Base-by-base conservation (phyloP, 1,140 invertebrate genomes). In the Melitaea cinxia region DNA sequence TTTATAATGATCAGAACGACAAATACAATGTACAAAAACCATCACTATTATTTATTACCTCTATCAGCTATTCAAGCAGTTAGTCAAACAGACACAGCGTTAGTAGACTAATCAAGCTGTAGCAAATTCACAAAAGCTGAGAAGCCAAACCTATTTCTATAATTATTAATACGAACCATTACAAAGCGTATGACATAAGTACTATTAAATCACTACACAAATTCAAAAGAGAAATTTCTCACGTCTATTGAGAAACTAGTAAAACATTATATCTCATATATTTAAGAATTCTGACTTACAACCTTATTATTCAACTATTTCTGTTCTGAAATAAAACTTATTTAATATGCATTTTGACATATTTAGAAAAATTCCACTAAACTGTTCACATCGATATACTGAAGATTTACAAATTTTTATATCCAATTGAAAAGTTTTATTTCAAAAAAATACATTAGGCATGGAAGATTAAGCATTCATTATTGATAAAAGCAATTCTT, bases 81-180 rank as follows among this genome's bases (percentile, higher is more conserved):
- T 33, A 28, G 7, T 6, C 30, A 33, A 33, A 33, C 12, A 33
- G 12, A 33, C 1, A 33, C 9, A 10, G 2, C 30, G 15, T 42
- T 42, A n/a, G n/a, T n/a, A n/a, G n/a, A n/a, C n/a, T n/a, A n/a
- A 42, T 17, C 37, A 42, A 42, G 37, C 37, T 17, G 7, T n/a
- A 42, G 37, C 37, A 17, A 42, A 42, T 42, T 42, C 37, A 42
- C 37, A 42, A 42, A 42, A 17, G 37, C 15, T 19, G 17, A 39
- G 7, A 39, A 17, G 6, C 14, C 15, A 15, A 15, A 17, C 9
- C 14, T 15, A n/a, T 39, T 5, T 39, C 5, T 14, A 37, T 37
- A 15, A 37, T 37, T 4, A 26, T 26, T 26, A 2, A 26, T 15
- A 4, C n/a, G 14, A 37, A 37, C 35, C 14, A 37, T 15, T 1